These are phyloP conservation scores for Seladonia tumulorum DNA, from an alignment of 2,888 invertebrate species.

Conservation along the genomic window DNA sequence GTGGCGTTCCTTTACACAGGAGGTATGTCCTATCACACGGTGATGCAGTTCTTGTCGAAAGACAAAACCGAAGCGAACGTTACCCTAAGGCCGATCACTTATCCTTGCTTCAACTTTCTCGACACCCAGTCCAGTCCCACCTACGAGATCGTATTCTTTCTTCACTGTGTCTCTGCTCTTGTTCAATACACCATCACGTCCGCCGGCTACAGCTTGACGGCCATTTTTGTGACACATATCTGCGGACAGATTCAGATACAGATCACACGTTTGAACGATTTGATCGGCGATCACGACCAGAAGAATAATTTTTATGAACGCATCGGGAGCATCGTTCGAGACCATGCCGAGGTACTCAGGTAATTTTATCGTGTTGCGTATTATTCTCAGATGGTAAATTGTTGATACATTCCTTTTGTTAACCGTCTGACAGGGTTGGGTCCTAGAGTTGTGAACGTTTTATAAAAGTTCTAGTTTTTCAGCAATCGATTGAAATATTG, in stretches of 20 bases:
- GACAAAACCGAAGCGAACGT: conserved; percentile 44
- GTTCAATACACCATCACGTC: conserved; percentile 60
- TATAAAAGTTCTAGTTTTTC: too few relatives aligned
- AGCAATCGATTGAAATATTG: too few relatives aligned
- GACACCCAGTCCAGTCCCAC: conserved; percentile 62
- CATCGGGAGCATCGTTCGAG: conserved; percentile 50
- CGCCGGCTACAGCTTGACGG: conserved; percentile 65
- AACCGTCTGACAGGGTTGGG: too few relatives aligned
- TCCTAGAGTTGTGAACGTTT: too few relatives aligned
- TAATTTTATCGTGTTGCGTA: conserved; percentile 1
- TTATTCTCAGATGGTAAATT: background rate
- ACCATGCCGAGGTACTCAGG: conserved; percentile 65
- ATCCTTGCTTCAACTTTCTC: conserved; percentile 64
- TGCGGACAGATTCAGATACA: conserved; percentile 70
- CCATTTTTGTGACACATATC: conserved; percentile 68
- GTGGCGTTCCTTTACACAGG: conserved; percentile 60
- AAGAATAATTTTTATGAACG: background rate
- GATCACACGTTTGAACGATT: conserved; percentile 34
- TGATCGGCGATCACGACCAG: conserved; percentile 14
- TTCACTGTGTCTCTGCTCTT: conserved; percentile 58
- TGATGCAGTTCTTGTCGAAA: conserved; percentile 43
- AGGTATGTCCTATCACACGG: conserved; percentile 51
- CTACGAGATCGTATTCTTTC: conserved; percentile 70
- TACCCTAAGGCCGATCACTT: conserved; percentile 60
- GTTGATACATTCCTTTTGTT: too few relatives aligned